Percentiles rank a stretch among this genome's conserved stretches.
Conservation (phyloP, 2,797 vertebrate species). For the Valencia hispanica region DNA sequence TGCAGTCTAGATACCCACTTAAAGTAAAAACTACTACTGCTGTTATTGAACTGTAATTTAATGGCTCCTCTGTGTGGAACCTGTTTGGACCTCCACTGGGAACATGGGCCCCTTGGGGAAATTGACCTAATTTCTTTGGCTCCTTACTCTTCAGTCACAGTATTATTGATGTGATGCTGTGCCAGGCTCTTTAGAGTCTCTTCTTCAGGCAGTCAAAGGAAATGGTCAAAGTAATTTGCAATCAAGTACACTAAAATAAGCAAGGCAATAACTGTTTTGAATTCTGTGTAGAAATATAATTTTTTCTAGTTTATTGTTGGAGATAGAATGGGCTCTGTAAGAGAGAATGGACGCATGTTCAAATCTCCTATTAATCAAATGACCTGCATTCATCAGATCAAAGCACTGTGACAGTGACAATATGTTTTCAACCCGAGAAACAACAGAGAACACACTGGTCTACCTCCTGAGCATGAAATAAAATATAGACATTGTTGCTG, state of each 20-base stretch:
- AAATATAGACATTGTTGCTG: not conserved
- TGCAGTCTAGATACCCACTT: not conserved
- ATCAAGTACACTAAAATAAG: not conserved
- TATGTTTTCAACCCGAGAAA: not conserved
- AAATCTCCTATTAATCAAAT: not conserved
- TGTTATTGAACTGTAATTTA: constrained; percentile 43
- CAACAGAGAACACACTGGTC: not conserved
- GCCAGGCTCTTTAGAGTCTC: constrained; percentile 35
- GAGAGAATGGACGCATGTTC: not conserved
- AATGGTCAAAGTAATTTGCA: not conserved
- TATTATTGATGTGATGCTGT: constrained; percentile 25
- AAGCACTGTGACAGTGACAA: not conserved
- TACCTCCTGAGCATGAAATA: not conserved
- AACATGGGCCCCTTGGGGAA: constrained; percentile 55
- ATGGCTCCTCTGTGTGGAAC: constrained; percentile 44
- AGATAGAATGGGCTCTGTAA: not conserved
- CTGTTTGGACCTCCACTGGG: constrained; percentile 33
- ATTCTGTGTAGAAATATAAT: not conserved
- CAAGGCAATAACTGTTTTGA: not conserved
- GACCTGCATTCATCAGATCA: not conserved
- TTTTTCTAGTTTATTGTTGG: not conserved
- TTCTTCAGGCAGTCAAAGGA: not conserved
- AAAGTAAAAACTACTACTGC: constrained; percentile 42
- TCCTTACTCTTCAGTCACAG: constrained; percentile 61
- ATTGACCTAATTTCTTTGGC: constrained; percentile 71